phyloP scores from a whole-genome alignment of 2,113 vertebrate genomes.

The Pseudonaja textilis region DNA sequence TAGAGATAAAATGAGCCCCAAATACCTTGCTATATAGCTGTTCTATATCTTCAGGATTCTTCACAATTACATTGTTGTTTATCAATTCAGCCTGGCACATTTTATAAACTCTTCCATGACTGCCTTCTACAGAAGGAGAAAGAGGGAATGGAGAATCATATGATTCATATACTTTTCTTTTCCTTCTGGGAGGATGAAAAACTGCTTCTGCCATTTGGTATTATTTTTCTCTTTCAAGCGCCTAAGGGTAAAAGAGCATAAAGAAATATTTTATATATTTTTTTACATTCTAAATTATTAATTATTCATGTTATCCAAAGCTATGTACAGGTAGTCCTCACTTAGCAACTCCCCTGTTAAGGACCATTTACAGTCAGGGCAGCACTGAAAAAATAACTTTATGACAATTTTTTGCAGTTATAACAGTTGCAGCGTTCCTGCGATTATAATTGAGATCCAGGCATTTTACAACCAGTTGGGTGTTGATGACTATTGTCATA shows the following conservation, averaged over 20 bases:
- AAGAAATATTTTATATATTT: not conserved
- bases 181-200: slow-evolving; percentile 83
- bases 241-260: not conserved
- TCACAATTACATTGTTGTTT: slow-evolving; percentile 81
- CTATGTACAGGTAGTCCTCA: not conserved
- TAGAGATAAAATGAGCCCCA: not conserved
- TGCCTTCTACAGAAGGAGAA: slow-evolving; percentile 36
- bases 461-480: not conserved
- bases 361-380: not conserved
- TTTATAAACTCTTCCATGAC: slow-evolving; percentile 52
- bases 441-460: not conserved
- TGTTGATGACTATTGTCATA: not conserved
- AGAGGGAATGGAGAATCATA: slow-evolving; percentile 81
- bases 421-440: not conserved
- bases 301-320: not conserved
- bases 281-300: not conserved
- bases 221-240: not conserved
- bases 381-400: not conserved
- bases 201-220: slow-evolving; percentile 75
- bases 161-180: slow-evolving; percentile 75
- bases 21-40: slow-evolving; percentile 82
- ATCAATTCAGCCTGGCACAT: slow-evolving; percentile 80
- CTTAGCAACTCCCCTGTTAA: not conserved
- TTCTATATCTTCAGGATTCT: slow-evolving; percentile 73
- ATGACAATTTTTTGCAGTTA: not conserved